These are phyloP conservation scores for Diplolepis rosae DNA, from an alignment of 2,888 invertebrate species.

Conservation along the genomic window DNA sequence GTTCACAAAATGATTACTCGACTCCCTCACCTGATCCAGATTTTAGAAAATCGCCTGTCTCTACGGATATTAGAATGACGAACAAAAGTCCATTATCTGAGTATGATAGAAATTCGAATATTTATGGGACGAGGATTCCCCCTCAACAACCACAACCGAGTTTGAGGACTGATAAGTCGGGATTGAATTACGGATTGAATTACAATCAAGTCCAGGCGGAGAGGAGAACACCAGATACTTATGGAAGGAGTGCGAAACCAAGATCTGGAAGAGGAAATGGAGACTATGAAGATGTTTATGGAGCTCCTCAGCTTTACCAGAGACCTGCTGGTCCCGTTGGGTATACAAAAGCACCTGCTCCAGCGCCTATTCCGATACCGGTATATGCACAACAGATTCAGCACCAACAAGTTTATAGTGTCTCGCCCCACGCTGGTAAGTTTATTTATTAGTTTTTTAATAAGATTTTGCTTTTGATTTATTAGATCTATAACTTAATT, in stretches of 20 bases:
- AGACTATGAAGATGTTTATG: constrained; percentile 88
- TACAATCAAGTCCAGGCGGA: constrained; percentile 77
- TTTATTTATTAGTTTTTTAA: not conserved
- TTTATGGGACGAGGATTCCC: constrained; percentile 72
- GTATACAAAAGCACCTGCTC: constrained; percentile 56
- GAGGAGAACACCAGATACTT: constrained; percentile 88
- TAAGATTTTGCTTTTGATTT: too few relatives aligned
- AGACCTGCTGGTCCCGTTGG: constrained; percentile 65
- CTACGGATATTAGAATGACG: constrained; percentile 54
- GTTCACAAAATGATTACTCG: constrained; percentile 79
- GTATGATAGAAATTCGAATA: constrained; percentile 55
- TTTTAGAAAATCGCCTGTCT: constrained; percentile 61
- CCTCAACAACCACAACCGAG: constrained; percentile 73
- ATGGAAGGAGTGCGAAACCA: constrained; percentile 77
- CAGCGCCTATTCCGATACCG: constrained; percentile 65
- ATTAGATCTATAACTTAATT: too few relatives aligned
- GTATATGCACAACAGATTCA: constrained; percentile 60
- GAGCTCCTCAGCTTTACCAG: constrained; percentile 65
- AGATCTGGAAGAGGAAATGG: constrained; percentile 64
- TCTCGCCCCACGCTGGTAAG: constrained; percentile 32
- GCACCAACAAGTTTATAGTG: constrained; percentile 33
- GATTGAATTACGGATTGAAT: constrained; percentile 64
- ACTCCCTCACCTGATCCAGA: constrained; percentile 78
- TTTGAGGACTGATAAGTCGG: constrained; percentile 67
- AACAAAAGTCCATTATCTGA: constrained; percentile 63